A percentile compares a stretch with the other conserved stretches of the same genome.
Conservation (phyloP, 1,140 invertebrate genomes). For the Panagrolaimus sp. region DNA sequence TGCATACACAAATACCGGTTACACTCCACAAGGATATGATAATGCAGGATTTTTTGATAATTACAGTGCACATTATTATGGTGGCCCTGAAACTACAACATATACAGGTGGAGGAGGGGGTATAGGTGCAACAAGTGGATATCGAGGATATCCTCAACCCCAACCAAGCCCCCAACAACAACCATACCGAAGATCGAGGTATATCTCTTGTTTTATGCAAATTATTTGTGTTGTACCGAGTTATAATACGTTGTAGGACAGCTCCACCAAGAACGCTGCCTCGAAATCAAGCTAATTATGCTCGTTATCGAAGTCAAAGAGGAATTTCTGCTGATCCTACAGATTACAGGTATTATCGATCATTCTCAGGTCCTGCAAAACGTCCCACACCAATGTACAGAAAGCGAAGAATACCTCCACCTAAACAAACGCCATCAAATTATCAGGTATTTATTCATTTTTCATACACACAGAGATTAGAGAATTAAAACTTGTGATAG, state of each 20-base stretch:
- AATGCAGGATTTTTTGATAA: constrained; percentile 1
- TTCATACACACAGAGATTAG: too few species aligned
- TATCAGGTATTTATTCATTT: too few species aligned
- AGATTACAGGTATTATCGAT: constrained; percentile 19
- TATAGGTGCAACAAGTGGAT: constrained; percentile 9
- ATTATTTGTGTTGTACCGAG: too few species aligned
- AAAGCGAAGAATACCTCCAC: constrained; percentile 14
- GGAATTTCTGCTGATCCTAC: constrained; percentile 26
- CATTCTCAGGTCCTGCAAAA: constrained; percentile 26
- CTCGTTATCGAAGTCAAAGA: constrained; percentile 9
- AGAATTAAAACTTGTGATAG: too few species aligned
- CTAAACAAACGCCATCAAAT: background rate
- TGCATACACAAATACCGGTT: constrained; percentile 1
- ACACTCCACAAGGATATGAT: constrained; percentile 4
- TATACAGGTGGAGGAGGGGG: background rate
- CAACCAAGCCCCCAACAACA: constrained; percentile 24
- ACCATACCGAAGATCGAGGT: constrained; percentile 22
- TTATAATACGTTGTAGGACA: constrained; percentile 28
- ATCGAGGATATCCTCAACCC: constrained; percentile 33
- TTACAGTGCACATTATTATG: constrained; percentile 4
- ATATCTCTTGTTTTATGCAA: too few species aligned
- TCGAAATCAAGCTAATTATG: constrained; percentile 16
- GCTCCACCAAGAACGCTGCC: constrained; percentile 23
- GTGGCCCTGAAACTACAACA: background rate
- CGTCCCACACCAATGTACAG: constrained; percentile 30